phyloP scores from a whole-genome alignment of 2,888 invertebrate species.

The Endotricha flammealis region DNA sequence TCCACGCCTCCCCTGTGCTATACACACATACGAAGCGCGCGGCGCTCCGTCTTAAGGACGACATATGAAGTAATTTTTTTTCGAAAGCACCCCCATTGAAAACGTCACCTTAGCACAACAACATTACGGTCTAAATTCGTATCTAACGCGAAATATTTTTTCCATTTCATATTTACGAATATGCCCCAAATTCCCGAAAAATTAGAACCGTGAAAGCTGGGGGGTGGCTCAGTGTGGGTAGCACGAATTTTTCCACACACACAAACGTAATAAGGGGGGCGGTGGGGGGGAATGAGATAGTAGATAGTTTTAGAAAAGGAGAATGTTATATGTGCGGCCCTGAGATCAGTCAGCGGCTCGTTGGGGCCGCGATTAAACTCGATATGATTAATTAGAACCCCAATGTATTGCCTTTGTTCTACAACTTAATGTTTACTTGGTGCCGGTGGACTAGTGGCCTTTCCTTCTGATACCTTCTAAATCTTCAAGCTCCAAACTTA shows the following conservation, averaged over 20 bases:
- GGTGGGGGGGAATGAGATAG: constrained; percentile 42
- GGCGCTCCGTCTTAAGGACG: constrained; percentile 78
- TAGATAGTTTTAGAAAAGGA: constrained; percentile 75
- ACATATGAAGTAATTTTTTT: constrained; percentile 79
- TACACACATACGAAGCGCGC: constrained; percentile 71
- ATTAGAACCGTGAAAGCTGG: constrained; percentile 78
- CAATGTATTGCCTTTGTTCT: too few species aligned
- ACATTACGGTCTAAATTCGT: constrained; percentile 40
- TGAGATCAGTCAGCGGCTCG: constrained; percentile 36
- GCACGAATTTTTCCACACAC: constrained; percentile 51
- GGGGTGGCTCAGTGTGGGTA: constrained; percentile 48
- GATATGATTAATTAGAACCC: constrained; percentile 1
- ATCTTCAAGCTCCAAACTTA: too few species aligned
- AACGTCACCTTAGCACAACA: constrained; percentile 33
- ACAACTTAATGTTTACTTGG: too few species aligned
- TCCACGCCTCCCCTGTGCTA: constrained; percentile 39
- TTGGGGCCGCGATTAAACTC: constrained; percentile 1
- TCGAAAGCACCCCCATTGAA: constrained; percentile 46
- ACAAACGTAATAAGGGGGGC: constrained; percentile 33
- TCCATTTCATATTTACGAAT: constrained; percentile 80
- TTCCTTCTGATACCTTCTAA: too few species aligned
- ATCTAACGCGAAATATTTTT: constrained; percentile 69
- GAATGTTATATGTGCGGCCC: constrained; percentile 50
- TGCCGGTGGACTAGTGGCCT: too few species aligned
- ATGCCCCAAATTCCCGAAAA: constrained; percentile 80